These are phyloP conservation scores for Lapara coniferarum DNA, from an alignment of 2,888 invertebrate genomes.

Conservation along the genomic window DNA sequence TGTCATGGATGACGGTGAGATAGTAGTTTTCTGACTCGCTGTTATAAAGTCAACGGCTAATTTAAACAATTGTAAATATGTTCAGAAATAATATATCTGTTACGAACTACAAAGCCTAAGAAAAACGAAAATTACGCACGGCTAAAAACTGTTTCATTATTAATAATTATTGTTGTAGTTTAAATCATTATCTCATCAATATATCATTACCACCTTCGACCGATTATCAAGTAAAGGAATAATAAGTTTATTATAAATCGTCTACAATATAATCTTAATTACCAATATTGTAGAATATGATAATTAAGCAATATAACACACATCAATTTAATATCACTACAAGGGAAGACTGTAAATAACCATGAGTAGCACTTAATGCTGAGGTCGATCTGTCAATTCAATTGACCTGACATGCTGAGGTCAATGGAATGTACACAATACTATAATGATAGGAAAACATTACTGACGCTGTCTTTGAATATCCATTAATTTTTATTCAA, in stretches of 20 bases:
- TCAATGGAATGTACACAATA: constrained; percentile 16
- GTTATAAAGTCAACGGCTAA: too few species aligned
- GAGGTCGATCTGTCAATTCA: constrained; percentile 21
- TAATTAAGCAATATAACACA: neutral
- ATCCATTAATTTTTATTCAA: constrained; percentile 8
- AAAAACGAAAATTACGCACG: too few species aligned
- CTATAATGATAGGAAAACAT: constrained; percentile 9
- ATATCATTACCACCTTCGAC: neutral
- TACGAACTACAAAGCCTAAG: too few species aligned
- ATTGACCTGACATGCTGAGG: constrained; percentile 23
- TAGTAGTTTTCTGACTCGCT: too few species aligned
- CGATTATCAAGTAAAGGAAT: neutral
- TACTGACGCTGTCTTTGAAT: neutral
- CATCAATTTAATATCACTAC: constrained; percentile 7
- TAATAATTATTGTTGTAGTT: too few species aligned
- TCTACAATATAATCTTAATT: neutral
- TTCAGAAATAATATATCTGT: too few species aligned
- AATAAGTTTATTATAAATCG: neutral
- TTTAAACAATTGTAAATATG: too few species aligned
- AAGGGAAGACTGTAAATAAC: neutral
- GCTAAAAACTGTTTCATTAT: too few species aligned
- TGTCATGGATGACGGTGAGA: too few species aligned
- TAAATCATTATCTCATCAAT: neutral
- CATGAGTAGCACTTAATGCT: constrained; percentile 19
- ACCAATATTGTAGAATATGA: neutral